Evolutionary conservation across 2,888 invertebrate species (phyloP), one percentile per base, ranked within the genome.

Genomic region (Flexamia atlantica): DNA sequence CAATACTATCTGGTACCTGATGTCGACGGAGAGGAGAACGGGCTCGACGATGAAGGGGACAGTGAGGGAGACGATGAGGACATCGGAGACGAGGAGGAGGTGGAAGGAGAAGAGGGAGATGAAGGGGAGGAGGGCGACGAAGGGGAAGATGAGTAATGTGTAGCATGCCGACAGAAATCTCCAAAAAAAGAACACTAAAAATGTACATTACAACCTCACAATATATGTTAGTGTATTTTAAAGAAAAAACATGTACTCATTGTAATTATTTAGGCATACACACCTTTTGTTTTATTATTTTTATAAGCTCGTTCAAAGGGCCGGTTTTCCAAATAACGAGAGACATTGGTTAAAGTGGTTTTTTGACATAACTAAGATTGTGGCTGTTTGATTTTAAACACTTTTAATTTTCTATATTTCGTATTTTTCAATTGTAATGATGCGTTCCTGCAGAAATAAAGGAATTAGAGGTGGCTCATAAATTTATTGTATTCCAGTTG

Each of bases 1-100:
- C 92, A 97, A 92, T 97, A 97, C 92, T 97, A 95, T 90, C 90
- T 96, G 87, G 92, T 93, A 85, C 94, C 95, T 86, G 96, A 96
- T 89, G 94, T 95, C 68, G 89, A 89, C 89, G 95, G 95, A 87
- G 93, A 94, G 84, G 95, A 95, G 88, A 95, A 95, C 89, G 94
- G 94, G 23, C 91, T 93, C 70, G 94, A 94, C 84, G 93, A 93
- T 84, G 93, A 94, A 60, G 92, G 92, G 7, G 90, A 89, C 85
- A 91, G 90, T 70, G 90, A 88, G 64, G 89, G 88, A 2, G 89
- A 89, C 60, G 89, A 89, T 64, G 89, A 88, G 30, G 89, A 88
- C 28, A 89, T 89, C 84, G 89, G 88, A 86, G 89, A 89, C 87
- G 89, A 89, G 4, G 90, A 89, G 46, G 89, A 89, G 10, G 90